Evolutionary conservation across 2,113 vertebrate species (phyloP).

Genomic region (Varanus salvator): DNA sequence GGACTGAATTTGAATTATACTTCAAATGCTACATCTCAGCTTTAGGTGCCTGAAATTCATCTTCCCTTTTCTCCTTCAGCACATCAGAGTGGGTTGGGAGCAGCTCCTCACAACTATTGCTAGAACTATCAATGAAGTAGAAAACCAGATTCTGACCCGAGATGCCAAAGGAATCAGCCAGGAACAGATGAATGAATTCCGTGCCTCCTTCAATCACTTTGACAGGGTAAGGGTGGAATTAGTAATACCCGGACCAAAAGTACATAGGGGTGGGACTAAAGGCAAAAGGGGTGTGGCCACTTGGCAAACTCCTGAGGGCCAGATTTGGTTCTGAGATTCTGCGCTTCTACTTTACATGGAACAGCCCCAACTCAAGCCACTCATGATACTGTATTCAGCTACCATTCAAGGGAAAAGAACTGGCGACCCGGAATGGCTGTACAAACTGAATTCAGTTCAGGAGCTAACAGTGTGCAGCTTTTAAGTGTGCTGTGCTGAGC

Average conservation of each 20-base stretch:
- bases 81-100: conserved; percentile 99
- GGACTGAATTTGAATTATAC: neutral
- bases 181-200: conserved; percentile 98
- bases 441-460: neutral
- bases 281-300: no score
- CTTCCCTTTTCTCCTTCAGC: conserved; percentile 74
- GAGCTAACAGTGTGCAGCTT: conserved; percentile 15
- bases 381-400: neutral
- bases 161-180: conserved; percentile 99
- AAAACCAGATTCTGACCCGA: conserved; percentile 98
- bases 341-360: neutral
- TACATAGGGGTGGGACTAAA: no score
- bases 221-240: conserved; percentile 90
- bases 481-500: conserved; percentile 33
- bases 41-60: neutral
- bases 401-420: neutral
- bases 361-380: neutral
- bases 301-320: no score
- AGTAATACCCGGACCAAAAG: no score
- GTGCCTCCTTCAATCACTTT: conserved; percentile 98
- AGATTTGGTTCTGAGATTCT: no score
- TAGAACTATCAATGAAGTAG: conserved; percentile 97
- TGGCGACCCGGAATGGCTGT: neutral
- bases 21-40: neutral
- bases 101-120: conserved; percentile 98